Conservation (phyloP, 2,113 vertebrate genomes). For the Gobius niger region DNA sequence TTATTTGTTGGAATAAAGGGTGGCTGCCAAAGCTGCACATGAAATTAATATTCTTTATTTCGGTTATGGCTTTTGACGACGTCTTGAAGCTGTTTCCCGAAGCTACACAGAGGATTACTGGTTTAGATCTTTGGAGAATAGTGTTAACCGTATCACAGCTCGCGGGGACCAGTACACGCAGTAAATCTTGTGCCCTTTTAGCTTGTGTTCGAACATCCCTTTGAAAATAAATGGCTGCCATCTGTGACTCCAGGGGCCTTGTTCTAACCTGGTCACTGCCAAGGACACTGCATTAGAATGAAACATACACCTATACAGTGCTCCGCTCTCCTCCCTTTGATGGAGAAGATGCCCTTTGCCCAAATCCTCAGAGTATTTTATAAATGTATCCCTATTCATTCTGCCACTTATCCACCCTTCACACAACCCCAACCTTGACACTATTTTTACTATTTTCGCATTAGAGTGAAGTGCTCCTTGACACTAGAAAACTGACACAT, state of each 20-base stretch:
- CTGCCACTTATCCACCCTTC: conserved; percentile 41
- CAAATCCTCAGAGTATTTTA: conserved; percentile 15
- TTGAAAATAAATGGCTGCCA: conserved; percentile 8
- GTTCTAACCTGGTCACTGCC: conserved; percentile 50
- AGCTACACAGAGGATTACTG: not conserved
- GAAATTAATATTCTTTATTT: too few species aligned
- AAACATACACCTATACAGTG: conserved; percentile 22
- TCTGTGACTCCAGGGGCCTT: conserved; percentile 3
- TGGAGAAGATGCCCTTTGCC: conserved; percentile 5
- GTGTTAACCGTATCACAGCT: not conserved
- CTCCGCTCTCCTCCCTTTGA: conserved; percentile 23
- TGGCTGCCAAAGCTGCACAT: too few species aligned
- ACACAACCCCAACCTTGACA: conserved; percentile 13
- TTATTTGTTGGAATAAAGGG: too few species aligned
- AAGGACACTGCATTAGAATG: conserved; percentile 56
- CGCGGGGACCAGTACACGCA: not conserved
- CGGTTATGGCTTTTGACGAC: too few species aligned
- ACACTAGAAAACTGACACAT: not conserved
- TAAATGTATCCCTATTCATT: conserved; percentile 34
- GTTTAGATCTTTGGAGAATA: not conserved
- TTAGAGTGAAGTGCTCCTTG: not conserved
- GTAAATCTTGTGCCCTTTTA: not conserved
- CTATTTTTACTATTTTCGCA: conserved; percentile 38
- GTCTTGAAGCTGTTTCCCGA: too few species aligned
- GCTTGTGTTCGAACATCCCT: not conserved